Percentiles rank a stretch among this genome's conserved stretches.
Conservation (phyloP, 1,140 invertebrate species). For the Thaumetopoea pityocampa region DNA sequence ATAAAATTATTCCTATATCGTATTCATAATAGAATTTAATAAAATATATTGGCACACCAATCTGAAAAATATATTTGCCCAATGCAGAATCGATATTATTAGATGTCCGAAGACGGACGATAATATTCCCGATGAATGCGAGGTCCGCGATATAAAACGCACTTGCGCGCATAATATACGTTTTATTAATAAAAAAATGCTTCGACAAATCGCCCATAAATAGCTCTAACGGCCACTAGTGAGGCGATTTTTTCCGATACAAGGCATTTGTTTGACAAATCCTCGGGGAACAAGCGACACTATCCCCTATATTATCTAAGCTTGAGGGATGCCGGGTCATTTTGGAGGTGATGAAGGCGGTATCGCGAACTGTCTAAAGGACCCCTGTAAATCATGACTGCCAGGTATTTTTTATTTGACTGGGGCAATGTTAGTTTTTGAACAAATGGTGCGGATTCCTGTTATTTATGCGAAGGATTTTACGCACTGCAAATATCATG, state of each 20-base stretch:
- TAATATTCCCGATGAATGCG: slow-evolving; percentile 63
- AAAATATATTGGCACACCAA: slow-evolving; percentile 8
- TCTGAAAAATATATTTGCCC: slow-evolving; percentile 38
- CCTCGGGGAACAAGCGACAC: slow-evolving; percentile 61
- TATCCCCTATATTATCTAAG: slow-evolving; percentile 69
- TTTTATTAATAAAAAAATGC: slow-evolving; percentile 76
- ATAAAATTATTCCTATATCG: slow-evolving; percentile 14
- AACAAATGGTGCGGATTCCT: slow-evolving; percentile 34
- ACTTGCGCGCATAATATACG: slow-evolving; percentile 74
- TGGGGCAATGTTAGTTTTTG: slow-evolving; percentile 21
- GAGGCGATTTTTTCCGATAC: slow-evolving; percentile 70
- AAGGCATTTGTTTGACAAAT: slow-evolving; percentile 75
- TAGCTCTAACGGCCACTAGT: slow-evolving; percentile 69
- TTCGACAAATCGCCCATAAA: slow-evolving; percentile 67
- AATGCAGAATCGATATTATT: slow-evolving; percentile 57
- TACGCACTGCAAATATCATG: not conserved
- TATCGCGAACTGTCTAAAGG: slow-evolving; percentile 50
- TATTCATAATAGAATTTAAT: slow-evolving; percentile 11
- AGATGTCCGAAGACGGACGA: slow-evolving; percentile 70
- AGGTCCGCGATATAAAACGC: slow-evolving; percentile 66
- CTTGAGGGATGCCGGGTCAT: slow-evolving; percentile 67
- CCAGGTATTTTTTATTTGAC: slow-evolving; percentile 49
- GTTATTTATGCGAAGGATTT: slow-evolving; percentile 25
- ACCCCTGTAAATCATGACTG: slow-evolving; percentile 57
- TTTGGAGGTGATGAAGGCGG: slow-evolving; percentile 60